phyloP scores from a whole-genome alignment of 2,888 invertebrate genomes.

The Branchellion lobata region DNA sequence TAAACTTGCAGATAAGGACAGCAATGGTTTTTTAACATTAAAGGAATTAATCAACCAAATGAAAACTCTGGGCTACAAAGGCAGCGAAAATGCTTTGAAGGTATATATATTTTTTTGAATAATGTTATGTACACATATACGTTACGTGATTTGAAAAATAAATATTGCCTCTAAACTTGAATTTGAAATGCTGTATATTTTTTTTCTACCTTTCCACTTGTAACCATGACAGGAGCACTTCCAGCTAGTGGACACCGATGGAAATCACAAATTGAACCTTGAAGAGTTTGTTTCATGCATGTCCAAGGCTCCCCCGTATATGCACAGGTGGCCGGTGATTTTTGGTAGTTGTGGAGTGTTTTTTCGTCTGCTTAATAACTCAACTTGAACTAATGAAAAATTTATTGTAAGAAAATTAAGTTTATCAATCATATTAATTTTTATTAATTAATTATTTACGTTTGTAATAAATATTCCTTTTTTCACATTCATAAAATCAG shows the following conservation, averaged over 20 bases:
- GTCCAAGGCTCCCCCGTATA: slow-evolving; percentile 47
- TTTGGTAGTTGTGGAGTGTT: too few species aligned
- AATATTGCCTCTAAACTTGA: too few species aligned
- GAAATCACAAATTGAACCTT: slow-evolving; percentile 47
- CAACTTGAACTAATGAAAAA: neutral
- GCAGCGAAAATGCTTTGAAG: slow-evolving; percentile 48
- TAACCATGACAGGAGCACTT: slow-evolving; percentile 47
- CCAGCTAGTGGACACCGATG: slow-evolving; percentile 45
- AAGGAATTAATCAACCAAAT: slow-evolving; percentile 46
- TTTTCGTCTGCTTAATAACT: too few species aligned
- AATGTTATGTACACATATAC: too few species aligned
- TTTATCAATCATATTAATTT: too few species aligned
- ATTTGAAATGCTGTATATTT: too few species aligned
- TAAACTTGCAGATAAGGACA: slow-evolving; percentile 47
- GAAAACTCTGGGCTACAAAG: slow-evolving; percentile 46
- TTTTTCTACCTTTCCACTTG: neutral
- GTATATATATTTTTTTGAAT: too few species aligned
- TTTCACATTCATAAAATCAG: too few species aligned
- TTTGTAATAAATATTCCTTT: too few species aligned
- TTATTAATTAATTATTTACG: too few species aligned
- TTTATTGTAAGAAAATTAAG: too few species aligned
- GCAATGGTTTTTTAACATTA: slow-evolving; percentile 46
- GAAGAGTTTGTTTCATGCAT: slow-evolving; percentile 49
- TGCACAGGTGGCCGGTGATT: slow-evolving; percentile 45
- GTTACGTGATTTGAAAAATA: too few species aligned